Base-by-base conservation (phyloP, 2,113 vertebrate genomes). In the Poeciliopsis retropinna region DNA sequence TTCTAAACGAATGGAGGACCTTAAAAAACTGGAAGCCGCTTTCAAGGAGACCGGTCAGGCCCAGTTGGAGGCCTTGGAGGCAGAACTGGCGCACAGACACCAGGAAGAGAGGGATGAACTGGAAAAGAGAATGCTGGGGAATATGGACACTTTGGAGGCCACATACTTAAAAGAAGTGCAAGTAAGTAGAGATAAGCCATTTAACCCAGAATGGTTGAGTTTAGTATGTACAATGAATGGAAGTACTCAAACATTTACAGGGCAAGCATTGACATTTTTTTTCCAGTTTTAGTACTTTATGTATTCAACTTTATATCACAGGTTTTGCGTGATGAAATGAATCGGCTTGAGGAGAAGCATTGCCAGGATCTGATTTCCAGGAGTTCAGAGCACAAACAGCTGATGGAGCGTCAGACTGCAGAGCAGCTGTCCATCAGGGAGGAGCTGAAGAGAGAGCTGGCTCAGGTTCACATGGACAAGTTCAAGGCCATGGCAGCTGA, bases 161-260 rank as follows among this genome's bases (percentile, higher is more conserved):
- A 94, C 96, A 2, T 97, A 96, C 86, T 76, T 96, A 13, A 90
- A 94, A 76, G 96, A 97, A 90, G 92, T 97, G 28, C 96, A 98
- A 87, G 92, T 84, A 95, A 96, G 78, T 89, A 94, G 14, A 69
- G 3, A 19, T 5, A 10, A 25, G 28, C 25, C 10, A 25, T 39
- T 2, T 54, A 34, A 63, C 8, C 69, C 28, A 76, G 63, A 17
- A 10, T 4, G 14, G 25, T n/a, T 4, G 10, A 22, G 1, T 15
- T 1, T 41, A 39, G 8, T 70, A 11, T 47, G 3, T 1, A 7
- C 10, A 44, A 5, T 71, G 30, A 4, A 47, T 73, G 5, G 72
- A 17, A 17, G 47, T 28, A 17, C 47, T 17, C 1, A 25, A 64
- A 31, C 44, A 28, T 28, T 39, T 8, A 37, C 17, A 39, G 39